Percentiles rank a stretch among this genome's conserved stretches.
Conservation (phyloP, 2,113 vertebrate genomes). For the Bubalus kerabau region DNA sequence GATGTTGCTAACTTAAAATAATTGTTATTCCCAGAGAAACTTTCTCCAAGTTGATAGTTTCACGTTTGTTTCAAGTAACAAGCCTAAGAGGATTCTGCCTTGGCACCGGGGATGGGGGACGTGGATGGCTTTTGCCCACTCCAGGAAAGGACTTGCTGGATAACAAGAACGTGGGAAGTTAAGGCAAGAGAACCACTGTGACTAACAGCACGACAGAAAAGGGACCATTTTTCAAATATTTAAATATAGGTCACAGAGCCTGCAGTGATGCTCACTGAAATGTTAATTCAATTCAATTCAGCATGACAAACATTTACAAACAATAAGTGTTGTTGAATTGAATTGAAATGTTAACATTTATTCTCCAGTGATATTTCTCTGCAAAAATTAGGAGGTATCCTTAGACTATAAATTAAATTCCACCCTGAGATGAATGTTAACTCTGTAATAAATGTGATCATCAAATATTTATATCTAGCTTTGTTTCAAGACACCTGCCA, state of each 20-base stretch:
- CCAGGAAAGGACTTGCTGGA: not conserved
- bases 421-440: slow-evolving; percentile 59
- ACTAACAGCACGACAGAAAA: not conserved
- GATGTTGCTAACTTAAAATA: not conserved
- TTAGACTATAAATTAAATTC: slow-evolving; percentile 60
- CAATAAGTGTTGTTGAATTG: slow-evolving; percentile 58
- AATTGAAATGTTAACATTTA: slow-evolving; percentile 68
- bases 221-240: slow-evolving; percentile 46
- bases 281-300: slow-evolving; percentile 63
- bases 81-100: not conserved
- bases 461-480: slow-evolving; percentile 60
- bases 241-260: slow-evolving; percentile 55
- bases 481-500: slow-evolving; percentile 55
- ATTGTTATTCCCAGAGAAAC: not conserved
- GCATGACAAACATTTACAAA: slow-evolving; percentile 68
- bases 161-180: not conserved
- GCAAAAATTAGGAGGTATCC: slow-evolving; percentile 57
- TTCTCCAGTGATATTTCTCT: slow-evolving; percentile 50
- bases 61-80: not conserved
- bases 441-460: slow-evolving; percentile 51
- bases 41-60: not conserved
- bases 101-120: not conserved
- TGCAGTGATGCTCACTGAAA: slow-evolving; percentile 46
- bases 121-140: not conserved
- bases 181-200: not conserved